Conservation (phyloP, 2,113 vertebrate genomes). For the Dasyornis broadbenti region DNA sequence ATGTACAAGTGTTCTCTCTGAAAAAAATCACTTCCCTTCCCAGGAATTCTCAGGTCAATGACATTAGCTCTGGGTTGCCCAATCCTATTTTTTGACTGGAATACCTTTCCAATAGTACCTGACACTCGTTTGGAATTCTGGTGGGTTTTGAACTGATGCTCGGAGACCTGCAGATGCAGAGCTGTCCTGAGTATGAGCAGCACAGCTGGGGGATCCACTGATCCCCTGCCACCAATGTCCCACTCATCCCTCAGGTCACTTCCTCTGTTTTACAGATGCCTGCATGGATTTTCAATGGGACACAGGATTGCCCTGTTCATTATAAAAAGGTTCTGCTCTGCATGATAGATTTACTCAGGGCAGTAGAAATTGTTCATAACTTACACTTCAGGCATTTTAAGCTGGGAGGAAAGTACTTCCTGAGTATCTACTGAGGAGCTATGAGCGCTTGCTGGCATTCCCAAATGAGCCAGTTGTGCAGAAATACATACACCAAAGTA, state of each 20-base stretch:
- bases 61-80: not conserved
- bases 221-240: accelerated
- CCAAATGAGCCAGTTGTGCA: not conserved
- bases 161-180: not conserved
- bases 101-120: not conserved
- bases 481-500: not conserved
- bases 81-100: not conserved
- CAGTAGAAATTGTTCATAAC: not conserved
- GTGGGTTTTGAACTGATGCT: not conserved
- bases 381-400: not conserved
- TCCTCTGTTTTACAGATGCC: not conserved
- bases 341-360: not conserved
- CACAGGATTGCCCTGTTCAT: accelerated
- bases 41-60: not conserved
- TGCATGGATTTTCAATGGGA: not conserved
- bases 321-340: not conserved
- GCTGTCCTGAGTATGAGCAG: not conserved
- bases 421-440: not conserved
- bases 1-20: not conserved
- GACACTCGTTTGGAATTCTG: not conserved
- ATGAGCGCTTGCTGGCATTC: not conserved
- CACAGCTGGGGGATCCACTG: not conserved
- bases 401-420: not conserved
- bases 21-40: not conserved
- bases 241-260: accelerated